phyloP scores from a whole-genome alignment of 2,797 vertebrate species.

The Hydrocynus forskahlii region DNA sequence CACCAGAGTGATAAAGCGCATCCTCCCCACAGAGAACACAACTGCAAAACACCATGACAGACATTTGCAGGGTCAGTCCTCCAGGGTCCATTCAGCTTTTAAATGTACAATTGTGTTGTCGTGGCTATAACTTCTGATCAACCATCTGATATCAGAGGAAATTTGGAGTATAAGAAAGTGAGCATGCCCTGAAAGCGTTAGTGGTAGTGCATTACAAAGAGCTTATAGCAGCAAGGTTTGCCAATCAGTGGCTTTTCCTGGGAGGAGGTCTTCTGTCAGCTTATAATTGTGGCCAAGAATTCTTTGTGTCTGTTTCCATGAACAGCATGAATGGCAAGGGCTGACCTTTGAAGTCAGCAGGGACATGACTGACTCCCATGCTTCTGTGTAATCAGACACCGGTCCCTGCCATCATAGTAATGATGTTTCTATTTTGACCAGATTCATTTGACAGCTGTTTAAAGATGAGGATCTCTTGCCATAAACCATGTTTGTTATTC shows the following conservation, averaged over 20 bases:
- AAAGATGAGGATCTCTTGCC: constrained; percentile 15
- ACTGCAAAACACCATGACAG: not conserved
- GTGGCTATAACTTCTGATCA: constrained; percentile 4
- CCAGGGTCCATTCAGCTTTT: not conserved
- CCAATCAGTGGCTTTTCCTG: not conserved
- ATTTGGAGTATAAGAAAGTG: not conserved
- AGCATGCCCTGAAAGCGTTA: not conserved
- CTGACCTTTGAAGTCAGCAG: constrained; percentile 54
- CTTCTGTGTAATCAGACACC: constrained; percentile 59
- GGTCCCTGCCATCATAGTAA: constrained; percentile 25
- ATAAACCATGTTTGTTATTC: constrained; percentile 6
- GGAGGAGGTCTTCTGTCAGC: constrained; percentile 5
- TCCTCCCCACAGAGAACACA: not conserved
- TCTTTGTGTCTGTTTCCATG: constrained; percentile 45
- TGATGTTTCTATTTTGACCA: constrained; percentile 62
- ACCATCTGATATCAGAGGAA: not conserved
- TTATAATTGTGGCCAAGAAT: constrained; percentile 20
- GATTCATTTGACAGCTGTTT: constrained; percentile 52
- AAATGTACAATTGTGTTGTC: not conserved
- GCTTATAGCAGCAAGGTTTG: constrained; percentile 23
- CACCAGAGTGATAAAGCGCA: not conserved
- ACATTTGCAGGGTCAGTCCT: constrained; percentile 5
- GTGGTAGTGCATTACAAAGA: constrained; percentile 9
- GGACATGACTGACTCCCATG: constrained; percentile 28
- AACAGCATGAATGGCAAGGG: constrained; percentile 39